These are phyloP conservation scores for Climacteris rufus DNA, from an alignment of 2,113 vertebrate genomes.

Conservation along the genomic window DNA sequence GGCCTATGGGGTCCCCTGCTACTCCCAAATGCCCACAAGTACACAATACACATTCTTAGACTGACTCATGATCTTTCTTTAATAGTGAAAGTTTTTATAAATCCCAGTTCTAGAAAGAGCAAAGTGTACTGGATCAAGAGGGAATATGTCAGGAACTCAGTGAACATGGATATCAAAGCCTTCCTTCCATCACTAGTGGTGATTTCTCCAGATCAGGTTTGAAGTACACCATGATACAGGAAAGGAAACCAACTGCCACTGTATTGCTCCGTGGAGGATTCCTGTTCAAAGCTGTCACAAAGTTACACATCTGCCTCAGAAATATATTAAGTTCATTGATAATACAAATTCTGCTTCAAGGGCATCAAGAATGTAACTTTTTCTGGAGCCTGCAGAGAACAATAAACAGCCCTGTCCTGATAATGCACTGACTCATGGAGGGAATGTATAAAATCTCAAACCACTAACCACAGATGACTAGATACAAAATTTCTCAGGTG, in stretches of 20 bases:
- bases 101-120: neutral
- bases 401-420: neutral
- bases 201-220: neutral
- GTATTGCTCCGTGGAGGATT: neutral
- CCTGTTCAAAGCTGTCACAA: neutral
- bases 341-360: neutral
- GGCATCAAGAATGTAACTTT: neutral
- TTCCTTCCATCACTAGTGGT: neutral
- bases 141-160: neutral
- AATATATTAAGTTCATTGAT: neutral
- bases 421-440: neutral
- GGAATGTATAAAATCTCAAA: neutral
- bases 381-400: neutral
- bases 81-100: neutral
- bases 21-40: neutral
- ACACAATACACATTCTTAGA: neutral
- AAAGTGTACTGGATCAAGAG: neutral
- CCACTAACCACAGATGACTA: neutral
- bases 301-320: neutral
- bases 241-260: neutral
- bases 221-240: neutral
- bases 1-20: neutral
- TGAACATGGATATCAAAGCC: neutral
- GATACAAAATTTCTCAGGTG: neutral
- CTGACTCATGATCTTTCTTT: neutral